Base-by-base conservation (phyloP, 1,140 invertebrate species). In the Ganaspis sp. region DNA sequence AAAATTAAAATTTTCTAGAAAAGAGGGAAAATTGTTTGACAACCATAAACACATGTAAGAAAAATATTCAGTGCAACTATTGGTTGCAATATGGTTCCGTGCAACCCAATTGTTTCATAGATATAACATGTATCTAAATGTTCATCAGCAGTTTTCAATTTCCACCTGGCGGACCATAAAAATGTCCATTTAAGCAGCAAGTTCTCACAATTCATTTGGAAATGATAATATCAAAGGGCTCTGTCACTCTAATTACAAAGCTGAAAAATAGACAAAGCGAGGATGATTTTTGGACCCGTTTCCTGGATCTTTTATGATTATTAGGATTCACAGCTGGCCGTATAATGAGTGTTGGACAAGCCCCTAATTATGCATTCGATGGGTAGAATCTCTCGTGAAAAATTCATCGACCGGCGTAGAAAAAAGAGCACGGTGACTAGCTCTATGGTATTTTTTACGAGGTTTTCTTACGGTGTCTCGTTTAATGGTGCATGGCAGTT, bases 401-500 rank as follows among this genome's bases (percentile, higher is more conserved):
- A 64, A 64, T 64, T 34, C 26, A 64, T 64, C 58, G 58, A 64
- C 58, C 58, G 23, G 58, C 58, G 23, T 64, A 64, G 58, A 64
- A 64, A 64, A 64, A 64, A 64, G 58, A 29, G 0, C 0, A 64
- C 23, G 21, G 58, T 64, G 58, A 64, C 58, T 64, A n/a, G 23
- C 58, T 64, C 23, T 15, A 64, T 34, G 23, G 23, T 64, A 29
- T 64, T 64, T 64, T 64, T n/a, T 12, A 64, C 58, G 23, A 5
- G 12, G 26, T 64, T 64, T 29, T 26, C 58, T 64, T 64, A 29
- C 23, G 4, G 58, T 64, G 23, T 64, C 58, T 34, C 12, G 21
- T 64, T 64, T 64, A 64, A 64, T 64, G 58, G 26, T 64, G 58
- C 58, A 64, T 64, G 58, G 58, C 26, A 64, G 58, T 64, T 64